phyloP scores from a whole-genome alignment of 2,888 invertebrate species.

The Andrena bucephala region DNA sequence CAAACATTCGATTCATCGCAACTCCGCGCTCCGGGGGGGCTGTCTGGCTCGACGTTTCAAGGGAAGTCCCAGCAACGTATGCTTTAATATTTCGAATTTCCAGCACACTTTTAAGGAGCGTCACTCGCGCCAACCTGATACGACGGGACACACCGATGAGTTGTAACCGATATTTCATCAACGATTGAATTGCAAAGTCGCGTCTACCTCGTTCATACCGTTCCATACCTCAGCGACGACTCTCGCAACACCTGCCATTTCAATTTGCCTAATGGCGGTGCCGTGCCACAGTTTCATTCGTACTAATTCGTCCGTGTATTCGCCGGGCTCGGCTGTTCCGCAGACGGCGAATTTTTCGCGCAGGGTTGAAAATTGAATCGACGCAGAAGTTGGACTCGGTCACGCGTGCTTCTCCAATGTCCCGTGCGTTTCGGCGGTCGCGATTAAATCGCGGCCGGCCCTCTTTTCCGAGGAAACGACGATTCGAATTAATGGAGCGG shows the following conservation, averaged over 20 bases:
- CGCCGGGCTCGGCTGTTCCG: conserved; percentile 11
- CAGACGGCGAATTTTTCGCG: conserved; percentile 32
- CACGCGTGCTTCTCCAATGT: neutral
- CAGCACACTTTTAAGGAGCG: no score
- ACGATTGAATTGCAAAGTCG: neutral
- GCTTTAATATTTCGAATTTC: no score
- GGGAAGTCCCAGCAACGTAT: neutral
- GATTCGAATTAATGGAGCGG: conserved; percentile 10
- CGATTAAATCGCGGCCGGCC: conserved; percentile 14
- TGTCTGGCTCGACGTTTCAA: neutral
- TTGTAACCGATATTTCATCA: neutral
- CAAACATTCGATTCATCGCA: conserved; percentile 17
- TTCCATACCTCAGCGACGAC: neutral
- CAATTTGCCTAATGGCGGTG: conserved; percentile 48
- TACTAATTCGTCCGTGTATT: conserved; percentile 27
- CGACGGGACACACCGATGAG: no score
- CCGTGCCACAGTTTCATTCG: conserved; percentile 35
- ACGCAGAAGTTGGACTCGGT: conserved; percentile 36
- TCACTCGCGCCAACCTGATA: no score
- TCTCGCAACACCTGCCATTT: conserved; percentile 42
- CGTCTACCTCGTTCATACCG: neutral
- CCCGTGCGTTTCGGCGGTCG: neutral
- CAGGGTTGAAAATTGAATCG: conserved; percentile 29
- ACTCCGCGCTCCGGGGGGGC: neutral
- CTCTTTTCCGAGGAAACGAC: conserved; percentile 13